Conservation (phyloP, 2,113 vertebrate genomes). For the Cichladusa arquata region DNA sequence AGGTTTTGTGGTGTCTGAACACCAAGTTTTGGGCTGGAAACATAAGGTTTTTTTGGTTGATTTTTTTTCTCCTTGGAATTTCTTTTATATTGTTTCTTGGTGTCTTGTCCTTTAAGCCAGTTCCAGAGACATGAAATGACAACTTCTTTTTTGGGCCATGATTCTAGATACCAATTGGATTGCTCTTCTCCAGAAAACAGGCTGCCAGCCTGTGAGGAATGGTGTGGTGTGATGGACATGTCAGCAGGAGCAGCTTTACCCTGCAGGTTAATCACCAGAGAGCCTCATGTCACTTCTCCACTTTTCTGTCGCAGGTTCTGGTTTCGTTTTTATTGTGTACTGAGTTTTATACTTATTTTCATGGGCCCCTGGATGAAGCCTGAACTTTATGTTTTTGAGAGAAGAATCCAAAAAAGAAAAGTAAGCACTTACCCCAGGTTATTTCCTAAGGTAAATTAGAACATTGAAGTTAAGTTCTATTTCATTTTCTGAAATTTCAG, state of each 20-base stretch:
- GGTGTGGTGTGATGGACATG: background rate
- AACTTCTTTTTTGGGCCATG: background rate
- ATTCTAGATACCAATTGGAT: conserved; percentile 25
- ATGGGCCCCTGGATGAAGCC: background rate
- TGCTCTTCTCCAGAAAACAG: conserved; percentile 18
- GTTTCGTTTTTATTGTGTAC: background rate
- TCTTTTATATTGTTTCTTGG: conserved; percentile 50
- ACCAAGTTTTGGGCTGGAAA: conserved; percentile 29
- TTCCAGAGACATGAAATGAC: conserved; percentile 45
- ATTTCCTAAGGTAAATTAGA: background rate
- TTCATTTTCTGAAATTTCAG: background rate
- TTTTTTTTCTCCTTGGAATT: background rate
- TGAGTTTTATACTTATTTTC: conserved; percentile 27
- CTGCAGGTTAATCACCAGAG: conserved; percentile 44
- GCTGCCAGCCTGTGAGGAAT: background rate
- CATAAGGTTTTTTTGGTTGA: background rate
- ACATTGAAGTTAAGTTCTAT: background rate
- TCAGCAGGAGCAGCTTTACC: conserved; percentile 43
- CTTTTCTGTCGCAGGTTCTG: conserved; percentile 1
- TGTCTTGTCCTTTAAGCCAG: conserved; percentile 26
- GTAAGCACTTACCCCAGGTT: background rate
- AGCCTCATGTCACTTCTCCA: conserved; percentile 10
- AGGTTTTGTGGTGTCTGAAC: conserved; percentile 33
- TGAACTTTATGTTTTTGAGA: background rate
- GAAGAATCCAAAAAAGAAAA: background rate